Base-by-base conservation (phyloP, 2,797 vertebrate species). In the Hyperoplus immaculatus region DNA sequence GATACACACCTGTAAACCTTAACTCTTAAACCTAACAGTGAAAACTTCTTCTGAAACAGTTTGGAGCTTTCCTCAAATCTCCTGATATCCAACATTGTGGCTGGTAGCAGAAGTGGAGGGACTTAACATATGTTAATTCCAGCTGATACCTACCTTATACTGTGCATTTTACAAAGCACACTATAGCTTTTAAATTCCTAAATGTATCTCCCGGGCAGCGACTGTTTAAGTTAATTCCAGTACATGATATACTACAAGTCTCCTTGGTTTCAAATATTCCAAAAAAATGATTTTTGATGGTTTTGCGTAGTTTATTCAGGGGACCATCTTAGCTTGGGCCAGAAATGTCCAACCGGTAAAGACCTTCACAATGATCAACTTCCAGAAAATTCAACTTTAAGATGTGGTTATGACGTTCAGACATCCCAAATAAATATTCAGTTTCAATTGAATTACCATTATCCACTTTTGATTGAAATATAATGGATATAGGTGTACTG, bases 111-210 rank as follows among this genome's bases (percentile, higher is more conserved):
- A 29, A 29, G 29, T 29, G 29, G 29, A 29, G 46, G 4, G 13
- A 29, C 16, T 47, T 38, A 21, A 15, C n/a, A 47, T 15, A 8
- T 39, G 5, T 56, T 21, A 12, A 45, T 46, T 58, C 46, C 38
- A 41, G 39, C 29, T 55, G 49, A 49, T 47, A 56, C 13, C n/a
- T 18, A 38, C 7, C 36, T 54, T 14, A 56, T 36, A 42, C 41
- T 8, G 9, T 45, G 16, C 21, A 56, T 69, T 54, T 53, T 66
- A 5, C 42, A 65, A 57, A 59, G 50, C 45, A 39, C 42, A 56
- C 11, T 4, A 6, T 9, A 47, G 12, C 13, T 46, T 38, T 46
- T n/a, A 67, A n/a, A 43, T 29, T 15, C n/a, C 29, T 66, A 16
- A 67, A 36, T 38, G 1, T n/a, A 57, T 38, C 8, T 69, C 15